Base-by-base conservation (phyloP, 2,888 invertebrate species). In the Sinopyrophorus schimmeli region DNA sequence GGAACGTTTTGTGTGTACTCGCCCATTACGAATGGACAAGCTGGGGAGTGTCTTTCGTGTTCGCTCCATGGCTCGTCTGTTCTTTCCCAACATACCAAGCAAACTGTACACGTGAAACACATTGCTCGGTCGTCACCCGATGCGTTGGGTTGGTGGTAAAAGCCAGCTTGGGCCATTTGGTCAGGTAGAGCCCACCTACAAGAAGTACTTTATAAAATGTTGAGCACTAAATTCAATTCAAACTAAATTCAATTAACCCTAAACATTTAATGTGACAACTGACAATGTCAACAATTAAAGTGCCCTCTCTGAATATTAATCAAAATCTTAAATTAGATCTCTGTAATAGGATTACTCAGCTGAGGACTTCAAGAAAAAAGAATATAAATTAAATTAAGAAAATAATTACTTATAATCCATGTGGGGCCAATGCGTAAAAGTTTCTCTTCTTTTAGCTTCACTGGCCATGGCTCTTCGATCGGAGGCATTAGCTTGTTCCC, bases 1-100 rank as follows among this genome's bases (percentile, higher is more conserved):
- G 96, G 94, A 49, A 95, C 94, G 74, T 96, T 96, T 74, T 93
- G 92, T 6, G 95, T 95, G 68, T 92, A 93, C 74, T 94, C 93
- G 20, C 94, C 94, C 70, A 92, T 85, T 1, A 96, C 92, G 73
- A 94, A 94, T 0, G 94, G 92, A 69, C 96, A 96, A 62, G 84
- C 85, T 7, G 95, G 92, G 3, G 94, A 93, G 71, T 96, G 95
- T 2, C 95, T 80, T 74, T 94, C 95, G 69, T 96, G 95, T 71
- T 96, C 95, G 57, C 93, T 93, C 94, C 95, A 95, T 1, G 96
- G 96, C 69, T 96, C 95, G 74, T 96, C 95, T 0, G 92, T 91
- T 64, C 93, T 89, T 75, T 96, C 96, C 96, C 96, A 96, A 75
- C 91, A 92, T 3, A 96, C 94, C 14, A 96, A 80, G 69, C 95